Conservation (phyloP, 2,888 invertebrate genomes). For the Boloria euphrosyne region DNA sequence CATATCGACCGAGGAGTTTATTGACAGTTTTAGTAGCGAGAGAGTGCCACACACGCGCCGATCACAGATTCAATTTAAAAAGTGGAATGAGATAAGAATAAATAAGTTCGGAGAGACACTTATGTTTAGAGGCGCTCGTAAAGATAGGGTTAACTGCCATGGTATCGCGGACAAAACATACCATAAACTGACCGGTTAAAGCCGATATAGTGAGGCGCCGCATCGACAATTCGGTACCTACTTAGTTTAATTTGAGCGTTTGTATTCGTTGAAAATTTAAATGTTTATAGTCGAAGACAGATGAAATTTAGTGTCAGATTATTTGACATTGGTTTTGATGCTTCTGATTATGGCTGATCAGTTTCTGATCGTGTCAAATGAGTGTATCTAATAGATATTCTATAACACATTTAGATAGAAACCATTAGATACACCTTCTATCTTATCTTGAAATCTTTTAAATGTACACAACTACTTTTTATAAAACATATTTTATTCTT, state of each 20-base stretch:
- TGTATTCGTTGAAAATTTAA: constrained; percentile 34
- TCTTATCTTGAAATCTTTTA: not conserved
- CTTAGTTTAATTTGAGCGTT: constrained; percentile 35
- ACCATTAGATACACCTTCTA: too few relatives aligned
- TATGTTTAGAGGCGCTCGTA: constrained; percentile 80
- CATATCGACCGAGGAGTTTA: constrained; percentile 65
- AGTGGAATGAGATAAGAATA: constrained; percentile 81
- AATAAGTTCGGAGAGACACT: constrained; percentile 80
- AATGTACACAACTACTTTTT: too few relatives aligned
- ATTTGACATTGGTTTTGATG: constrained; percentile 10
- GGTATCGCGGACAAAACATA: constrained; percentile 78
- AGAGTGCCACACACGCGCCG: constrained; percentile 78
- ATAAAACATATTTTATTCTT: too few relatives aligned
- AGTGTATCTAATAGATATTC: constrained; percentile 1
- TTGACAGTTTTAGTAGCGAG: constrained; percentile 76
- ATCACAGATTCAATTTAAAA: constrained; percentile 79
- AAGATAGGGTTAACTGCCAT: constrained; percentile 82
- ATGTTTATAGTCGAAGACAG: constrained; percentile 24
- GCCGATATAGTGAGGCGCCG: constrained; percentile 57
- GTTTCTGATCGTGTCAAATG: not conserved
- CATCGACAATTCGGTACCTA: constrained; percentile 45
- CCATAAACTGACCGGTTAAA: constrained; percentile 77
- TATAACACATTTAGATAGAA: too few relatives aligned
- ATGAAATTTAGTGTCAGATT: constrained; percentile 23
- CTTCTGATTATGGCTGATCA: constrained; percentile 16